Conservation (phyloP, 2,797 vertebrate species). For the Malurus splendens region DNA sequence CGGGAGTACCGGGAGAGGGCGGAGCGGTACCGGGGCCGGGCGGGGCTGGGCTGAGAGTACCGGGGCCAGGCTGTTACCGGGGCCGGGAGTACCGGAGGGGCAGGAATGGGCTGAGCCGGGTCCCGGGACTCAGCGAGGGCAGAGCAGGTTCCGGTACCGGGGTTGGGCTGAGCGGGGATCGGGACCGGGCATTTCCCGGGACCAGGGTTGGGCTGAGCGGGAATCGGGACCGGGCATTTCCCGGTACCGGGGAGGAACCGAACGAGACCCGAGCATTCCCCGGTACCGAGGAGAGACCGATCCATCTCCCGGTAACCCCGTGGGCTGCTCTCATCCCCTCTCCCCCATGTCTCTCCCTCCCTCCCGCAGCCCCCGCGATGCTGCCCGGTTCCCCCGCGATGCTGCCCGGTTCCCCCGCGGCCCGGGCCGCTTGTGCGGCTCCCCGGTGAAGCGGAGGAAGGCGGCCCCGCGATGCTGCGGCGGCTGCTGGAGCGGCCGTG, state of each 20-base stretch:
- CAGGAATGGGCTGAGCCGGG: no score
- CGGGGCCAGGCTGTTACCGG: no score
- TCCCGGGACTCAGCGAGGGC: no score
- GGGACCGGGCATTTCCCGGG: no score
- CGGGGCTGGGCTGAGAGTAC: not conserved
- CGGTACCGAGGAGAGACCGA: not conserved
- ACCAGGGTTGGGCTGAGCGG: no score
- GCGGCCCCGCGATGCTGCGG: conserved; percentile 62
- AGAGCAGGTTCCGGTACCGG: no score
- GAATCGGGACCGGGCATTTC: not conserved
- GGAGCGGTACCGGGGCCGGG: no score
- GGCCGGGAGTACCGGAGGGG: no score
- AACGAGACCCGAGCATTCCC: not conserved
- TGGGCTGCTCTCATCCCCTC: not conserved
- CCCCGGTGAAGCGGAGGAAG: not conserved
- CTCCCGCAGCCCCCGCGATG: not conserved
- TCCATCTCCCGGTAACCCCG: not conserved
- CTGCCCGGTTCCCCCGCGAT: not conserved
- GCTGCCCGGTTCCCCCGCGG: not conserved
- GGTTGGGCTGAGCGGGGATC: no score
- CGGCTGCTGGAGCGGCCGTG: conserved; percentile 80
- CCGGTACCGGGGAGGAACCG: not conserved
- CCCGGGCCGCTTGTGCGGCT: not conserved
- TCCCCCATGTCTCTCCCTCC: not conserved
- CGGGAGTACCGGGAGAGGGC: not conserved